A percentile compares a stretch with the other conserved stretches of the same genome.
These are phyloP conservation scores for Oikopleura dioica DNA, from an alignment of 23 tunicate species.

Conservation along the genomic window DNA sequence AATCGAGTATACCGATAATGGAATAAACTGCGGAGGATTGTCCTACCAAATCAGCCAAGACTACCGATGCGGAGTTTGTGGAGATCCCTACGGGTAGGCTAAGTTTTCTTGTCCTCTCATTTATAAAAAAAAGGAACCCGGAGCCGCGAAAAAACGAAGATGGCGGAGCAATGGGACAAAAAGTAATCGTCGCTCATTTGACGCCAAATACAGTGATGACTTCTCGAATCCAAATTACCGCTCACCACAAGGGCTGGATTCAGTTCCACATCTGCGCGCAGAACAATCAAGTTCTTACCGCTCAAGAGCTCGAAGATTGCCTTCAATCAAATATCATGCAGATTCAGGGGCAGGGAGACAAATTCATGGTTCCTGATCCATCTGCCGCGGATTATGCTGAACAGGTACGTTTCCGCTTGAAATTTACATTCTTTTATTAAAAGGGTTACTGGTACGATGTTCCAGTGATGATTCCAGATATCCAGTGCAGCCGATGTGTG, in stretches of 20 bases:
- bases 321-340: not conserved
- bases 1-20: not conserved
- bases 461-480: not conserved
- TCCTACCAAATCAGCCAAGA: not conserved
- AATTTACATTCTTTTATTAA: too few species aligned
- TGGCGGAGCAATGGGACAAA: not conserved
- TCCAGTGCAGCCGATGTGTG: not conserved
- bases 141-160: not conserved
- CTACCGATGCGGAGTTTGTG: slow-evolving; percentile 12
- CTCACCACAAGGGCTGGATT: not conserved
- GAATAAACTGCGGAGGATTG: not conserved
- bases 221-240: not conserved
- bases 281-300: not conserved
- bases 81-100: not conserved
- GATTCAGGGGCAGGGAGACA: too few species aligned
- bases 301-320: not conserved
- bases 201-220: not conserved
- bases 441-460: slow-evolving; percentile 5
- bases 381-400: too few species aligned
- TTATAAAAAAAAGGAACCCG: too few species aligned
- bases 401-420: too few species aligned
- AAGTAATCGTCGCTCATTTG: not conserved
- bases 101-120: too few species aligned
- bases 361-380: too few species aligned
- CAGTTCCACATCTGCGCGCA: not conserved